Evolutionary conservation across 2,797 vertebrate species (phyloP).

Genomic region (Melanotaenia pygmaea): DNA sequence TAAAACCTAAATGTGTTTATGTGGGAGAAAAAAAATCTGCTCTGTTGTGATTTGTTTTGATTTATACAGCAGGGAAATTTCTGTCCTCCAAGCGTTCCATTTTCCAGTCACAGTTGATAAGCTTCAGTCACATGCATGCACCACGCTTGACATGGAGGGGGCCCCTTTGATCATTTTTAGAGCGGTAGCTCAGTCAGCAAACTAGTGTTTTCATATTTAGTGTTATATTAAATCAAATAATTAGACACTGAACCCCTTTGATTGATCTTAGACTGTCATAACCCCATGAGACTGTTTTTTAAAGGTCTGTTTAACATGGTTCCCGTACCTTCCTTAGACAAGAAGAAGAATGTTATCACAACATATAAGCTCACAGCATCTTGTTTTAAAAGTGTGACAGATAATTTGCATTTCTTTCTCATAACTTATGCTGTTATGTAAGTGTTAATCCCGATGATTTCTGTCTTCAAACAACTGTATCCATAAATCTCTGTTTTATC

Average conservation of each 20-base stretch:
- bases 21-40: no score
- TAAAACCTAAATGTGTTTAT: neutral
- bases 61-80: neutral
- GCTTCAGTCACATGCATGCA: conserved; percentile 65
- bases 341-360: neutral
- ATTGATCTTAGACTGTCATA: conserved; percentile 13
- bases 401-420: neutral
- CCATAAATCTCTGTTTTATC: neutral
- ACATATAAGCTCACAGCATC: neutral
- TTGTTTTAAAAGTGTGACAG: neutral
- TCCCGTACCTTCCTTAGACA: neutral
- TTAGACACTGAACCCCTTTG: neutral
- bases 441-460: neutral
- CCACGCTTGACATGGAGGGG: conserved; percentile 46
- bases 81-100: conserved; percentile 23
- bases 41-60: neutral
- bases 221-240: conserved; percentile 1
- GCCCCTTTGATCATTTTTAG: conserved; percentile 39
- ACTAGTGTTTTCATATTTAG: conserved; percentile 19
- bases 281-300: conserved; percentile 12
- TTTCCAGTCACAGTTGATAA: conserved; percentile 41
- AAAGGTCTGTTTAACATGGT: conserved; percentile 12
- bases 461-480: neutral
- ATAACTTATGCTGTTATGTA: conserved; percentile 3
- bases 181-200: conserved; percentile 24